Percentiles rank a stretch among this genome's conserved stretches.
Conservation (phyloP, 1,140 invertebrate species). For the Episyrphus balteatus region DNA sequence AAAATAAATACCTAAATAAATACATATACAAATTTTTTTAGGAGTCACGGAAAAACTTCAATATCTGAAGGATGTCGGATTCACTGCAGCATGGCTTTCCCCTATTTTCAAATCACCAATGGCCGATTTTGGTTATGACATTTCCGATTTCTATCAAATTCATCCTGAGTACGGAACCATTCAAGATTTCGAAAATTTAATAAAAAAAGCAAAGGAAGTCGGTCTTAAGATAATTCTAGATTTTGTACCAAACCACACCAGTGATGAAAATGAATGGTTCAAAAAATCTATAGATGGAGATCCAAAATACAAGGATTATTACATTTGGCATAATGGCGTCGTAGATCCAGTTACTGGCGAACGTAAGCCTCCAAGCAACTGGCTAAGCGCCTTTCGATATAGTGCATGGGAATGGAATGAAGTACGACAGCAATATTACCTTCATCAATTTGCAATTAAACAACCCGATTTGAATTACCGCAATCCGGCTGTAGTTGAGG, state of each 20-base stretch:
- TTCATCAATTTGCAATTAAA: slow-evolving; percentile 49
- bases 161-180: slow-evolving; percentile 59
- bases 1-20: no score
- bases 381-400: slow-evolving; percentile 47
- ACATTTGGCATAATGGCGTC: slow-evolving; percentile 53
- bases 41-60: slow-evolving; percentile 43
- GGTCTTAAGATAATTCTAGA: slow-evolving; percentile 32
- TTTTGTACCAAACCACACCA: slow-evolving; percentile 59
- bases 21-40: no score
- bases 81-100: slow-evolving; percentile 55
- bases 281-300: slow-evolving; percentile 45
- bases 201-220: slow-evolving; percentile 43
- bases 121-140: slow-evolving; percentile 57
- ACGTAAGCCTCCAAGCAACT: slow-evolving; percentile 51
- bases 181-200: slow-evolving; percentile 57
- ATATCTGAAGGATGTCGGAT: slow-evolving; percentile 43
- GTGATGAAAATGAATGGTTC: slow-evolving; percentile 60
- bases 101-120: slow-evolving; percentile 58
- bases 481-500: slow-evolving; percentile 47
- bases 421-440: slow-evolving; percentile 49
- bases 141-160: slow-evolving; percentile 57
- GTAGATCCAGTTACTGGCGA: slow-evolving; percentile 12
- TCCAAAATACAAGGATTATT: slow-evolving; percentile 53
- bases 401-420: slow-evolving; percentile 54
- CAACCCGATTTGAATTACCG: slow-evolving; percentile 65